Conservation (phyloP, 2,797 vertebrate species). For the Lithobates sylvaticus region DNA sequence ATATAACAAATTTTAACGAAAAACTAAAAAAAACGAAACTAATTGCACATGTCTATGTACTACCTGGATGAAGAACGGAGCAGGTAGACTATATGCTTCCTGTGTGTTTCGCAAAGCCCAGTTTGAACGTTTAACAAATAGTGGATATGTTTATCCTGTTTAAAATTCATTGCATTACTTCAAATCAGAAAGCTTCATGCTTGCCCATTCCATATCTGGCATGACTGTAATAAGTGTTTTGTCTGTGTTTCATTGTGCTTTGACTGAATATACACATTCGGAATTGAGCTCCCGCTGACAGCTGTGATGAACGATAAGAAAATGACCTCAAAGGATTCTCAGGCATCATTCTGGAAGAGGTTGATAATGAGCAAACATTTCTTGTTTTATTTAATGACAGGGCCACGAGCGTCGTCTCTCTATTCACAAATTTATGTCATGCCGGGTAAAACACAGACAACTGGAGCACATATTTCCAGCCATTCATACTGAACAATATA, state of each 20-base stretch:
- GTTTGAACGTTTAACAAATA: neutral
- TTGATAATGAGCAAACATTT: conserved; percentile 41
- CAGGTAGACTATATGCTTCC: neutral
- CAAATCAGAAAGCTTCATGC: conserved; percentile 7
- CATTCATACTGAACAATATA: conserved; percentile 22
- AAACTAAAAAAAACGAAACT: no score
- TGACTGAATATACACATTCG: conserved; percentile 30
- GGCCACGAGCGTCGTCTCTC: conserved; percentile 44
- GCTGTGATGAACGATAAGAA: conserved; percentile 49
- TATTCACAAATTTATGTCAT: conserved; percentile 50
- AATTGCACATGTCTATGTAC: no score
- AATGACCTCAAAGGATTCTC: conserved; percentile 36
- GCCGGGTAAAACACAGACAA: conserved; percentile 46
- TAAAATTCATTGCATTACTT: conserved; percentile 28
- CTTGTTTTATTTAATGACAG: conserved; percentile 58
- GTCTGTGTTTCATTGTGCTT: conserved; percentile 28
- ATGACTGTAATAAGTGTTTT: conserved; percentile 20
- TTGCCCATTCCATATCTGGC: neutral
- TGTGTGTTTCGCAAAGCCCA: neutral
- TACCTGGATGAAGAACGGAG: neutral
- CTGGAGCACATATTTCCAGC: conserved; percentile 31
- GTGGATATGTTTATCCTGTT: neutral
- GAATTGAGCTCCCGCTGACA: conserved; percentile 33
- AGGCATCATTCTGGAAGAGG: conserved; percentile 47
- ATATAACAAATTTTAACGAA: no score